Percentiles rank a stretch among this genome's conserved stretches.
These are phyloP conservation scores for Eupsilia transversa DNA, from an alignment of 2,888 invertebrate species.

Conservation along the genomic window DNA sequence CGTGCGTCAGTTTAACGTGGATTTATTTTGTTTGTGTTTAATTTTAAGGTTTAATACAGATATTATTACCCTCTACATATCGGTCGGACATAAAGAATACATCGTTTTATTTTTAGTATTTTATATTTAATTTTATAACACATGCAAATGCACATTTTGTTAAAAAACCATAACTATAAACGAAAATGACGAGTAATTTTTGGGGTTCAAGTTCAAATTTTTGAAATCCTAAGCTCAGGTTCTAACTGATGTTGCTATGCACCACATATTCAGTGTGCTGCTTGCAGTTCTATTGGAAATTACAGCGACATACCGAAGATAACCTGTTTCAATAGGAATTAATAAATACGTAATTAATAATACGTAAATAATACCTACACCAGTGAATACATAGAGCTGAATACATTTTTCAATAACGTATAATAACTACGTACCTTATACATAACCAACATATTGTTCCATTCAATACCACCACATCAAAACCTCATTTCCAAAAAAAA, in stretches of 20 bases:
- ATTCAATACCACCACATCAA: conserved; percentile 45
- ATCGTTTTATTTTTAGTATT: not conserved
- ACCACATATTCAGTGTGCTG: not conserved
- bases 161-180: not conserved
- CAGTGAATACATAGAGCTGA: not conserved
- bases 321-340: not conserved
- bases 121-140: not conserved
- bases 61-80: not conserved
- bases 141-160: not conserved
- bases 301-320: conserved; percentile 13
- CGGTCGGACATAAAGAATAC: no score
- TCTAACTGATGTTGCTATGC: not conserved
- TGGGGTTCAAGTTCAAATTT: not conserved
- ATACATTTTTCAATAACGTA: conserved; percentile 27
- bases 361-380: conserved; percentile 14
- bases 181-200: not conserved
- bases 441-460: conserved; percentile 33
- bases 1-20: conserved; percentile 56
- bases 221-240: not conserved
- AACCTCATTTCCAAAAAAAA: conserved; percentile 60
- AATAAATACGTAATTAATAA: conserved; percentile 27
- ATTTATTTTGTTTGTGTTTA: conserved; percentile 60
- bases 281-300: conserved; percentile 20
- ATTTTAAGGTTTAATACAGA: conserved; percentile 17
- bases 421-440: not conserved